Conservation (phyloP, 2,888 invertebrate genomes). For the Pandemis heparana region DNA sequence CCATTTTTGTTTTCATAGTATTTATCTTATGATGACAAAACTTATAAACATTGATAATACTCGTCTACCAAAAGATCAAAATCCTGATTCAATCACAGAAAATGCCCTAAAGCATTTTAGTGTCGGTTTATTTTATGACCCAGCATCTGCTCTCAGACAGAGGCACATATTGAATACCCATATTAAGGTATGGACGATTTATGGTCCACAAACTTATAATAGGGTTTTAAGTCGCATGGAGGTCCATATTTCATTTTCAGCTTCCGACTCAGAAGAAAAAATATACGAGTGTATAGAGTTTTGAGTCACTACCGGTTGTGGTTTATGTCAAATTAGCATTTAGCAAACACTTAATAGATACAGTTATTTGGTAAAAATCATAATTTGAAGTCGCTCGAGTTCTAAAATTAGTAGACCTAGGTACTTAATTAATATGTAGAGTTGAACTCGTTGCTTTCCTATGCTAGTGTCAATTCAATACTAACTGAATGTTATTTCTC, state of each 20-base stretch:
- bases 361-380: too few relatives aligned
- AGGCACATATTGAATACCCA: slow-evolving; percentile 62
- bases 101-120: slow-evolving; percentile 58
- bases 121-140: slow-evolving; percentile 57
- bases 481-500: too few relatives aligned
- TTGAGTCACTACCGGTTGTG: background rate
- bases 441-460: too few relatives aligned
- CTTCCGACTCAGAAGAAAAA: background rate
- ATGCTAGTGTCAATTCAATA: too few relatives aligned
- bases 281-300: background rate
- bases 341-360: too few relatives aligned
- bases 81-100: slow-evolving; percentile 58
- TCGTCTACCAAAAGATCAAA: slow-evolving; percentile 39
- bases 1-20: background rate
- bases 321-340: too few relatives aligned
- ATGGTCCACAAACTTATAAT: slow-evolving; percentile 41
- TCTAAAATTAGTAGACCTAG: too few relatives aligned
- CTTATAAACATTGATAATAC: background rate
- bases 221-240: background rate
- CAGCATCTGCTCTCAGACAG: slow-evolving; percentile 60
- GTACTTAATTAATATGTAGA: too few relatives aligned
- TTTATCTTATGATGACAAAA: background rate
- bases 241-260: slow-evolving; percentile 25
- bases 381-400: too few relatives aligned
- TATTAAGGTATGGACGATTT: slow-evolving; percentile 54